phyloP scores from a whole-genome alignment of 2,888 invertebrate species.

The Phlogophora meticulosa region DNA sequence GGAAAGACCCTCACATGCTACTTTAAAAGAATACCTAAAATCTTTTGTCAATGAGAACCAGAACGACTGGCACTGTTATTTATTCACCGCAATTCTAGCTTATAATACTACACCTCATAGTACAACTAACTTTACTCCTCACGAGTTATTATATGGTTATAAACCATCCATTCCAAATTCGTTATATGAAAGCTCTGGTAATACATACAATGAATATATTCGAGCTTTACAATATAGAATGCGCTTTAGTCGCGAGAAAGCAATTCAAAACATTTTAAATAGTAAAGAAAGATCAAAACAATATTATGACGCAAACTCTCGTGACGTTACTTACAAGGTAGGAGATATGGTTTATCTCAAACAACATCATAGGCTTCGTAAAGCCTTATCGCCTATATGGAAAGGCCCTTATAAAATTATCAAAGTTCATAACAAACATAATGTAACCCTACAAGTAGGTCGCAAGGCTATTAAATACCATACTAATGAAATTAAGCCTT shows the following conservation, averaged over 20 bases:
- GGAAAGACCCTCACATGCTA: conserved; percentile 10
- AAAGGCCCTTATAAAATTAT: no score
- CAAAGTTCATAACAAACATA: no score
- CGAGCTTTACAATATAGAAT: conserved; percentile 64
- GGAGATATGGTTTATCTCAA: conserved; percentile 55
- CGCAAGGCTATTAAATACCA: conserved; percentile 14
- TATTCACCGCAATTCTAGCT: no score
- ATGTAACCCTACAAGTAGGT: conserved; percentile 35
- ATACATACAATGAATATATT: conserved; percentile 66
- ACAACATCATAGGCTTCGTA: no score
- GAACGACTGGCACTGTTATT: conserved; percentile 7
- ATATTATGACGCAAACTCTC: conserved; percentile 52
- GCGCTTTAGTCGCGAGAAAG: conserved; percentile 51
- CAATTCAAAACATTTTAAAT: conserved; percentile 45
- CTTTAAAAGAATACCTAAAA: conserved; percentile 13
- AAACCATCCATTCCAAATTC: no score
- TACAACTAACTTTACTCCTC: no score
- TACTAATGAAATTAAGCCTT: conserved; percentile 19
- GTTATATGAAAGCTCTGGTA: no score
- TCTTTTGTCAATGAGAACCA: conserved; percentile 17
- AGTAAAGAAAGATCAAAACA: conserved; percentile 68
- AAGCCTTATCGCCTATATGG: no score
- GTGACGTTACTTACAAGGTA: conserved; percentile 19
- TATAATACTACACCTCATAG: no score
- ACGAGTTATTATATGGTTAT: no score